A percentile compares a stretch with the other conserved stretches of the same genome.
phyloP scores from a whole-genome alignment of 2,113 vertebrate genomes.

The Gobius niger region DNA sequence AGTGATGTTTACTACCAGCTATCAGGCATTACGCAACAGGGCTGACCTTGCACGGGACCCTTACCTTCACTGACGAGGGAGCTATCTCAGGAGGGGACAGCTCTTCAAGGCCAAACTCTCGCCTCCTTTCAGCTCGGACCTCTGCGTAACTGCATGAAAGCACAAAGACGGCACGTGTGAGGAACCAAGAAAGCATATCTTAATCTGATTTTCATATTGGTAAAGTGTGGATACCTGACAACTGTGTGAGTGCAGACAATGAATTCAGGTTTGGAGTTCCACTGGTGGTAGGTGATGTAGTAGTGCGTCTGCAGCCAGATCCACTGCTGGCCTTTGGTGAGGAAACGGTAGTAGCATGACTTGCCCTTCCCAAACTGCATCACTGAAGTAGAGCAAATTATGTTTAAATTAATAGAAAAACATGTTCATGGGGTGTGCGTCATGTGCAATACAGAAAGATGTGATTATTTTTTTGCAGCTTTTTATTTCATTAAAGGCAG shows the following conservation, averaged over 20 bases:
- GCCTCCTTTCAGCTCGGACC: constrained; percentile 85
- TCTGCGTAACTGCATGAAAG: constrained; percentile 81
- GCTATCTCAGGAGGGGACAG: constrained; percentile 80
- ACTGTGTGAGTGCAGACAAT: constrained; percentile 88
- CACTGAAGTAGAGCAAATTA: constrained; percentile 60
- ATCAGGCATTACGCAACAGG: neutral
- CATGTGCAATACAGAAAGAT: too few species aligned
- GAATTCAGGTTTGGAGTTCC: constrained; percentile 91
- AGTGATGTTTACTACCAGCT: neutral
- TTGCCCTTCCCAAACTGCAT: constrained; percentile 90
- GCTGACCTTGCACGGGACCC: constrained; percentile 4
- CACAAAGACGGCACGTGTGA: constrained; percentile 1
- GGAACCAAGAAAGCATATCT: neutral
- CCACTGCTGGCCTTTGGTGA: constrained; percentile 89
- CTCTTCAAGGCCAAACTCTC: constrained; percentile 85
- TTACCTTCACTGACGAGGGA: constrained; percentile 83
- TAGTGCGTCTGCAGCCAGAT: constrained; percentile 88
- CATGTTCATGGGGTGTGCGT: neutral
- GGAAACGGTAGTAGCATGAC: constrained; percentile 88
- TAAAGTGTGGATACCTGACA: constrained; percentile 74
- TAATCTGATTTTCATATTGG: neutral
- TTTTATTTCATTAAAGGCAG: too few species aligned
- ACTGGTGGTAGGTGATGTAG: constrained; percentile 90
- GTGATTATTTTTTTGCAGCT: too few species aligned
- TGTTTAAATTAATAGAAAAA: neutral